Evolutionary conservation across 2,113 vertebrate species (phyloP).

Genomic region (Bufo gargarizans): DNA sequence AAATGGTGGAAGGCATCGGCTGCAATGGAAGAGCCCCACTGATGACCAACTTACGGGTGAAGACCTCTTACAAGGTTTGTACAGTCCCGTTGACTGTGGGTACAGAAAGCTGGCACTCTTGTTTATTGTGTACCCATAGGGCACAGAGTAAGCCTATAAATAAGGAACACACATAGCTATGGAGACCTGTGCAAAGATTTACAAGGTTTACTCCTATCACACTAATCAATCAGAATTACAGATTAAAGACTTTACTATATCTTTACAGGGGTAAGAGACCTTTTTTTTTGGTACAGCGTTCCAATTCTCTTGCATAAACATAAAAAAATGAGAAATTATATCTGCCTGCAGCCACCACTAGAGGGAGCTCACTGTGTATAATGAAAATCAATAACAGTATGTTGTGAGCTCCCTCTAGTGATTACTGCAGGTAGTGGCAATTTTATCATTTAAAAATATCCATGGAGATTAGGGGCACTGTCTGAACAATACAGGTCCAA

Average conservation of each 20-base stretch:
- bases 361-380: not conserved
- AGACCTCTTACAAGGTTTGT: constrained; percentile 72
- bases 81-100: constrained; percentile 68
- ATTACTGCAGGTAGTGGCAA: not conserved
- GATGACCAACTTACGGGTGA: constrained; percentile 68
- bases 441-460: not conserved
- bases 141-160: constrained; percentile 75
- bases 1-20: constrained; percentile 36
- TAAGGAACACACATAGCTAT: constrained; percentile 67
- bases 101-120: constrained; percentile 71
- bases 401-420: not conserved
- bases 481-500: not conserved
- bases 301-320: not conserved
- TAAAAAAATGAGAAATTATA: not conserved
- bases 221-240: not conserved
- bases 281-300: too few relatives aligned
- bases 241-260: not conserved
- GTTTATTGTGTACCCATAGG: constrained; percentile 73
- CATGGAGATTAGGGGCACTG: not conserved
- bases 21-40: constrained; percentile 65
- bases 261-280: too few relatives aligned
- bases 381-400: not conserved
- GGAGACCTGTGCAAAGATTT: constrained; percentile 56
- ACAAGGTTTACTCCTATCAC: not conserved
- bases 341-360: not conserved